These are phyloP conservation scores for Aeoliscus strigatus DNA, from an alignment of 2,797 vertebrate species.

Conservation along the genomic window DNA sequence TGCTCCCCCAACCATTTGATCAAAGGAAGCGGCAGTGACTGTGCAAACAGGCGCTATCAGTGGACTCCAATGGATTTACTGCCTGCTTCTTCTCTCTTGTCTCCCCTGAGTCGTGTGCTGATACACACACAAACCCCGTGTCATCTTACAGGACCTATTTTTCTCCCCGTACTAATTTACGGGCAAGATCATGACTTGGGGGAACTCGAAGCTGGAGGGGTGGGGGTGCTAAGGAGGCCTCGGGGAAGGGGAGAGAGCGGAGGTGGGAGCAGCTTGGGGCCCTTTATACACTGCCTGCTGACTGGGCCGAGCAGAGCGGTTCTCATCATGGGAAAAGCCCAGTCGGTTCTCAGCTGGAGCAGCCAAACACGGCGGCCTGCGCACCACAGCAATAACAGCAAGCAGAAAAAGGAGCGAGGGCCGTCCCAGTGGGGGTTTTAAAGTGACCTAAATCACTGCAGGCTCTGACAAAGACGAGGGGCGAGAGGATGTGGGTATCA, in stretches of 20 bases:
- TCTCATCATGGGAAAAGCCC: constrained; percentile 68
- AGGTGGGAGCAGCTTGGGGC: constrained; percentile 47
- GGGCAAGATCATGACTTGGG: constrained; percentile 65
- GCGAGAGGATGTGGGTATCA: constrained; percentile 60
- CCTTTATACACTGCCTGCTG: constrained; percentile 57
- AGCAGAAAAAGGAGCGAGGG: constrained; percentile 49
- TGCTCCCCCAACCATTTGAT: constrained; percentile 78
- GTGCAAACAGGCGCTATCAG: constrained; percentile 82
- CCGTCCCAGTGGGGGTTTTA: constrained; percentile 61
- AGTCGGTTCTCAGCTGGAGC: constrained; percentile 65
- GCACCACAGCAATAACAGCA: constrained; percentile 56
- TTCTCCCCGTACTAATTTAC: constrained; percentile 73
- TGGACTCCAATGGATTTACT: constrained; percentile 81
- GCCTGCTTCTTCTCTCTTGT: constrained; percentile 82
- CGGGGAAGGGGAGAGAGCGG: constrained; percentile 44
- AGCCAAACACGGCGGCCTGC: constrained; percentile 58
- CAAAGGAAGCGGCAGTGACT: constrained; percentile 81
- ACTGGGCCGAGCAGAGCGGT: constrained; percentile 40
- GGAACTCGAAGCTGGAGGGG: constrained; percentile 50
- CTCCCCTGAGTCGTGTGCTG: constrained; percentile 74
- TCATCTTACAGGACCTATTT: constrained; percentile 76
- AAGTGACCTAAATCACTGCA: constrained; percentile 56
- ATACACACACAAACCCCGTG: constrained; percentile 73
- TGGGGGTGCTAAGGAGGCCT: constrained; percentile 38
- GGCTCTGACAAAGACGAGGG: constrained; percentile 51